Evolutionary conservation across 2,888 invertebrate genomes (phyloP).

Genomic region (Cynaeus angustus): DNA sequence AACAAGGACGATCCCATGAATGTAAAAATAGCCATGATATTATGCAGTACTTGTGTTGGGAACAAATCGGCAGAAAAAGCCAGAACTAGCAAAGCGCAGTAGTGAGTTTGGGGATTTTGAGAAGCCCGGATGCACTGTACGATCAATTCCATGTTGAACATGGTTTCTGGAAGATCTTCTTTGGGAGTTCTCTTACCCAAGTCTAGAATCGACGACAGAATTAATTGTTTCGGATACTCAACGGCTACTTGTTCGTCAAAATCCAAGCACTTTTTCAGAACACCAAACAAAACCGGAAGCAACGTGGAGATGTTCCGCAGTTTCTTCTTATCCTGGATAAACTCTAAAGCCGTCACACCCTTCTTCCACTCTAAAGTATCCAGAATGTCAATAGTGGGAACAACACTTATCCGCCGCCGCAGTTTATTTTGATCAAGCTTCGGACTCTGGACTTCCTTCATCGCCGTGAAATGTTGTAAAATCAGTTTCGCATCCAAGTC

Average conservation of each 20-base stretch:
- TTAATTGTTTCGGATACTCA: constrained; percentile 92
- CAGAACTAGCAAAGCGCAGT: constrained; percentile 90
- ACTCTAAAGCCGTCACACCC: constrained; percentile 86
- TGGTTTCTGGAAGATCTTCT: constrained; percentile 72
- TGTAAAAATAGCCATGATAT: constrained; percentile 97
- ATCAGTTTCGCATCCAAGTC: constrained; percentile 78
- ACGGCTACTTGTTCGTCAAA: constrained; percentile 87
- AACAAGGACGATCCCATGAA: constrained; percentile 97
- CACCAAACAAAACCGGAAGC: constrained; percentile 84
- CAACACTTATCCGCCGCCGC: constrained; percentile 70
- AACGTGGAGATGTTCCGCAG: constrained; percentile 79
- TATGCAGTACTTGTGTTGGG: constrained; percentile 90
- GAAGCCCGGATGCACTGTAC: constrained; percentile 93
- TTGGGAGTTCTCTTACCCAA: constrained; percentile 77
- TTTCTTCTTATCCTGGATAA: constrained; percentile 89
- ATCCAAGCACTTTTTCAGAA: constrained; percentile 85
- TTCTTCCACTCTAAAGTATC: constrained; percentile 84
- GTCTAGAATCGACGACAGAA: constrained; percentile 85
- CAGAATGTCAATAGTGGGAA: constrained; percentile 77
- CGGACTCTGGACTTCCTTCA: constrained; percentile 74
- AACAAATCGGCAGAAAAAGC: constrained; percentile 85
- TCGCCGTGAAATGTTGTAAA: constrained; percentile 75
- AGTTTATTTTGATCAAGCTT: constrained; percentile 69
- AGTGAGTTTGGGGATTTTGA: constrained; percentile 95
- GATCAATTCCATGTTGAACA: constrained; percentile 82